A percentile compares a stretch with the other conserved stretches of the same genome.
Evolutionary conservation across 2,113 vertebrate genomes (phyloP).

Genomic region (Hippopotamus amphibius): DNA sequence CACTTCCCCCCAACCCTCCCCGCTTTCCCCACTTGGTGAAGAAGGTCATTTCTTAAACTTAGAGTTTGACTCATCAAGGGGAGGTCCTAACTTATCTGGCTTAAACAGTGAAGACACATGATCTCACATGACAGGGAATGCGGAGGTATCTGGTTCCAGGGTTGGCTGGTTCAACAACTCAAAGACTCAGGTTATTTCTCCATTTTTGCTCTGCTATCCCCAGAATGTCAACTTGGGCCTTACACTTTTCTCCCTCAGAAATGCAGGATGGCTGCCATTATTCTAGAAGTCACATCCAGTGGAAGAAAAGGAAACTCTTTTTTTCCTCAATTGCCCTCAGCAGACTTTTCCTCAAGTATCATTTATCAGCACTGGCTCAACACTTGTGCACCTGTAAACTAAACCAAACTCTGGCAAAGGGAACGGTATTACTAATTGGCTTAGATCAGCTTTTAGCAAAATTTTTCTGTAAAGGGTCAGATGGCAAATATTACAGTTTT

Average conservation of each 20-base stretch:
- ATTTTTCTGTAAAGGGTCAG: neutral
- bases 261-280: neutral
- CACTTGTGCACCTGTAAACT: neutral
- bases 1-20: too few relatives aligned
- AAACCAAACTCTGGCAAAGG: neutral
- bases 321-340: rapidly evolving
- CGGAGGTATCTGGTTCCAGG: neutral
- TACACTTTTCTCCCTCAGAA: neutral
- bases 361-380: neutral
- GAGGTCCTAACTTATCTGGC: neutral
- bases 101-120: neutral
- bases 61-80: neutral
- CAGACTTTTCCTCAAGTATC: neutral
- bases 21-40: too few relatives aligned
- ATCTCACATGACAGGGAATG: neutral
- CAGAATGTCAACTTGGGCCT: neutral
- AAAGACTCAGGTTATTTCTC: neutral
- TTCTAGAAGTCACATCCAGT: neutral
- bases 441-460: neutral
- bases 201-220: neutral
- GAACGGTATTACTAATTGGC: neutral
- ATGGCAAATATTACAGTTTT: neutral
- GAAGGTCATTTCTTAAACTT: neutral
- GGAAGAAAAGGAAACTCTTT: neutral
- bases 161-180: neutral